Percentiles rank a stretch among this genome's conserved stretches.
Conservation (phyloP, 2,888 invertebrate genomes). For the Rugalucina vietnamica region DNA sequence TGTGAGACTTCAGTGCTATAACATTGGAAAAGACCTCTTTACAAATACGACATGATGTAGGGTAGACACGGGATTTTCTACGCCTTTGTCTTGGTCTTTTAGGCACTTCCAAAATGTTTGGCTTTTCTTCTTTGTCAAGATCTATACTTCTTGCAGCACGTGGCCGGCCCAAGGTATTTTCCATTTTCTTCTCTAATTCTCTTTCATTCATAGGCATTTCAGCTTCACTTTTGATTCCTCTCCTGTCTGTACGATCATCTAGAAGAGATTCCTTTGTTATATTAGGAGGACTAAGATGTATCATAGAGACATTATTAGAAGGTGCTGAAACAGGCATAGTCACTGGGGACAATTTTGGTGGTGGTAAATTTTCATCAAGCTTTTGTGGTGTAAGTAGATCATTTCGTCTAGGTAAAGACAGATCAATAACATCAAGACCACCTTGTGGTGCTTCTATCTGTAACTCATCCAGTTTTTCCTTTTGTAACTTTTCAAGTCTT, state of each 20-base stretch:
- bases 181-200: background rate
- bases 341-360: conserved; percentile 56
- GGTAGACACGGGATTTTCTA: conserved; percentile 58
- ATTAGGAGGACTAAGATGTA: conserved; percentile 56
- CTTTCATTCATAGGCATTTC: background rate
- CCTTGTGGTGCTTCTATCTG: conserved; percentile 29
- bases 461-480: conserved; percentile 23
- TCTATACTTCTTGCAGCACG: background rate
- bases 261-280: conserved; percentile 43
- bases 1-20: conserved; percentile 56
- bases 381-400: background rate
- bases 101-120: background rate
- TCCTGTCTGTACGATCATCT: background rate
- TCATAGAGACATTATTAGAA: conserved; percentile 12
- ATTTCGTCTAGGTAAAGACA: background rate
- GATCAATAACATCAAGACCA: conserved; percentile 27
- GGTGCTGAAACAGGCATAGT: conserved; percentile 11
- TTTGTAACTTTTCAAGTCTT: conserved; percentile 38
- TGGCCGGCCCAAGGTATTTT: background rate
- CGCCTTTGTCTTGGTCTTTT: background rate
- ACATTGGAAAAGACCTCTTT: conserved; percentile 60
- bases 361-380: conserved; percentile 6
- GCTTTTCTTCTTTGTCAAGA: background rate
- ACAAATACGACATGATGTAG: conserved; percentile 59
- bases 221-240: background rate